Evolutionary conservation across 1,140 invertebrate species (phyloP).

Genomic region (Drosophila nigromelanica): DNA sequence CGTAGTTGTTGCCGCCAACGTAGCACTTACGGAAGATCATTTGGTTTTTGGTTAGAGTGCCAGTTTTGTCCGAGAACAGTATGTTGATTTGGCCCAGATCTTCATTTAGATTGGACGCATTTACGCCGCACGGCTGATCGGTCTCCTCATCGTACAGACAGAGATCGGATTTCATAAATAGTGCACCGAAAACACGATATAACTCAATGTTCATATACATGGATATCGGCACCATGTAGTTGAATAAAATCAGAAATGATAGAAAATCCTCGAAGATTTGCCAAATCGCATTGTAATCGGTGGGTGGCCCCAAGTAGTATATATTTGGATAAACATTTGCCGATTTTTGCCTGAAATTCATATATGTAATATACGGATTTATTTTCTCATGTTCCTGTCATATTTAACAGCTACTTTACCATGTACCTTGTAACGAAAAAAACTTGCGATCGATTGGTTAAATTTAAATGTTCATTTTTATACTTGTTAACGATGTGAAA

Average conservation of each 20-base stretch:
- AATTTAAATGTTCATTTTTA: too few species aligned
- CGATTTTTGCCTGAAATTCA: slow-evolving; percentile 50
- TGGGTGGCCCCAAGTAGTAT: slow-evolving; percentile 60
- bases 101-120: slow-evolving; percentile 99
- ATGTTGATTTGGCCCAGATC: slow-evolving; percentile 98
- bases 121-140: slow-evolving; percentile 96
- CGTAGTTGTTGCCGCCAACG: slow-evolving; percentile 91
- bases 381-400: too few species aligned
- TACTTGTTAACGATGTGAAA: too few species aligned
- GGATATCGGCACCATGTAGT: slow-evolving; percentile 99
- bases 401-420: too few species aligned
- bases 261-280: slow-evolving; percentile 94
- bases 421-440: too few species aligned
- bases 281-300: slow-evolving; percentile 49
- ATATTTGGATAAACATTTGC: slow-evolving; percentile 49
- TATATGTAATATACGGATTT: too few species aligned
- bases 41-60: slow-evolving; percentile 97
- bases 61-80: slow-evolving; percentile 97
- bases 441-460: too few species aligned
- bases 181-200: slow-evolving; percentile 94
- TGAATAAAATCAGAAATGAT: slow-evolving; percentile 99
- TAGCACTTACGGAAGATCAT: slow-evolving; percentile 98
- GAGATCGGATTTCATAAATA: slow-evolving; percentile 96
- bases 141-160: slow-evolving; percentile 96
- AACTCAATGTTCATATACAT: slow-evolving; percentile 99